These are phyloP conservation scores for Drosophila anomelani DNA, from an alignment of 2,888 invertebrate species.

Conservation along the genomic window DNA sequence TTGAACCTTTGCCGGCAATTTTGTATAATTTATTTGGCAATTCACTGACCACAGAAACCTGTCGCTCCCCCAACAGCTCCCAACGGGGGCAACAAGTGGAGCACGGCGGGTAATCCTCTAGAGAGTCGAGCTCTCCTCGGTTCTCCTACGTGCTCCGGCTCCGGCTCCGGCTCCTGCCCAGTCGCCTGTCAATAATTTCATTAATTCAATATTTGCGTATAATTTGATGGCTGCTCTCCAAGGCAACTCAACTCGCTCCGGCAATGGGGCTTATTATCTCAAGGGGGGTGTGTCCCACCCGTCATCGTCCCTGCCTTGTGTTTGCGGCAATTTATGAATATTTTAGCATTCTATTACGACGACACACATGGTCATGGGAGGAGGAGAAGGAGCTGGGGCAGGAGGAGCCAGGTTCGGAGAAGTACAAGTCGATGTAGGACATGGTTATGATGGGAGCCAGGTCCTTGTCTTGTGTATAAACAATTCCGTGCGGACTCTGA, in stretches of 20 bases:
- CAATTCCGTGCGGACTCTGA: slow-evolving; percentile 30
- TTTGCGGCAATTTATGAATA: slow-evolving; percentile 67
- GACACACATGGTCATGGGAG: slow-evolving; percentile 4
- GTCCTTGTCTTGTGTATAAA: slow-evolving; percentile 45
- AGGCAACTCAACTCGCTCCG: slow-evolving; percentile 27
- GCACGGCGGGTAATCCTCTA: slow-evolving; percentile 11
- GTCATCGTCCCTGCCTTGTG: neutral
- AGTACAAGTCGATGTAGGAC: slow-evolving; percentile 1
- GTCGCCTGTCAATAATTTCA: slow-evolving; percentile 73
- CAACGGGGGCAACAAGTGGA: slow-evolving; percentile 64
- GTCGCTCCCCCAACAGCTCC: slow-evolving; percentile 24
- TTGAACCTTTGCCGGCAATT: slow-evolving; percentile 51
- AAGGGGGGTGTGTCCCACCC: neutral
- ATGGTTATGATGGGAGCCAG: slow-evolving; percentile 8
- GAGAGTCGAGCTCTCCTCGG: slow-evolving; percentile 3
- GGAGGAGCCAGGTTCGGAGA: neutral
- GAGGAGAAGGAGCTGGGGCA: neutral
- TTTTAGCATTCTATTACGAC: slow-evolving; percentile 55
- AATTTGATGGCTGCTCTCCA: slow-evolving; percentile 48
- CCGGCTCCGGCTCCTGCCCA: slow-evolving; percentile 48
- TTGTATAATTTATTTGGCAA: slow-evolving; percentile 73
- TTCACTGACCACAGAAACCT: slow-evolving; percentile 59
- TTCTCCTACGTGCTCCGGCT: neutral
- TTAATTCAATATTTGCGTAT: slow-evolving; percentile 68
- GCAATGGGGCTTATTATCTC: slow-evolving; percentile 58